Percentiles rank a stretch among this genome's conserved stretches.
Conservation (phyloP, 2,888 invertebrate species). For the Campoletis raptor region DNA sequence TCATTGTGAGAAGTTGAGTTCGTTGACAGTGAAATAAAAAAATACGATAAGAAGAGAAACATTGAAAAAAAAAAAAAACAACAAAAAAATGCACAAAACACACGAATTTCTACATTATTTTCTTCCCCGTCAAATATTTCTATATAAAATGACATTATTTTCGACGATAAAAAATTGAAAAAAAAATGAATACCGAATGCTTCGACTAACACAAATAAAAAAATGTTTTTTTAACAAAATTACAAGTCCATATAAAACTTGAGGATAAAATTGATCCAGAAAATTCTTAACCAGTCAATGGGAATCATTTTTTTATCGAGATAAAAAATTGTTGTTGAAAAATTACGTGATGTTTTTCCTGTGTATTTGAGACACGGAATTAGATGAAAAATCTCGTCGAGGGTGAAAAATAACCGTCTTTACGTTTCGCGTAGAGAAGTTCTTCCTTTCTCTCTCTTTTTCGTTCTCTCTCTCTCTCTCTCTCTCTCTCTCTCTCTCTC, state of each 20-base stretch:
- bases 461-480: slow-evolving; percentile 6
- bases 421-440: slow-evolving; percentile 51
- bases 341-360: neutral
- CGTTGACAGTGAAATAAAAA: neutral
- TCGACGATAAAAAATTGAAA: too few species aligned
- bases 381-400: slow-evolving; percentile 55
- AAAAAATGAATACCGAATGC: neutral
- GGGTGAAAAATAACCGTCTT: slow-evolving; percentile 69
- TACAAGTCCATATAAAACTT: neutral
- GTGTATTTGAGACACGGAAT: neutral
- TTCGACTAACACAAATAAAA: too few species aligned
- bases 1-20: slow-evolving; percentile 25
- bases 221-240: neutral
- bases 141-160: too few species aligned
- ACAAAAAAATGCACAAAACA: too few species aligned
- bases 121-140: too few species aligned
- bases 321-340: neutral
- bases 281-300: neutral
- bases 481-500: neutral
- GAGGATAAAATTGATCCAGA: neutral
- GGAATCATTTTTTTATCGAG: neutral
- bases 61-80: neutral
- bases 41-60: too few species aligned
- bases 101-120: neutral
- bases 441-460: slow-evolving; percentile 8